Conservation (phyloP, 2,113 vertebrate genomes). For the Rhabdornis inornatus region DNA sequence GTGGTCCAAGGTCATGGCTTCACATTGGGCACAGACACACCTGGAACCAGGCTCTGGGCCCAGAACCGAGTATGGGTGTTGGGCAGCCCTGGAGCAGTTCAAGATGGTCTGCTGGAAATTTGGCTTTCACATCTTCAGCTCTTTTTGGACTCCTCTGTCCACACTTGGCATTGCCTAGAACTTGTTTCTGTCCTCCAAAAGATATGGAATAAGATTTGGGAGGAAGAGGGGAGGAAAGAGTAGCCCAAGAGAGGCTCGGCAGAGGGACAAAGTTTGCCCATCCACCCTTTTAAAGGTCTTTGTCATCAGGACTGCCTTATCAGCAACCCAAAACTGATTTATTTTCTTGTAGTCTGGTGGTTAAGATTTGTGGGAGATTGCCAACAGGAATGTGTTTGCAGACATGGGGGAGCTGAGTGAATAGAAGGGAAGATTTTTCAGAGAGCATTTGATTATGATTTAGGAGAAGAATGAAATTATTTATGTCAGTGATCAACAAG, state of each 20-base stretch:
- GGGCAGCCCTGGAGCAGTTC: accelerated
- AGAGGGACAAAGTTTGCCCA: background rate
- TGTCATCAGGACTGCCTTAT: background rate
- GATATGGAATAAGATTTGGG: background rate
- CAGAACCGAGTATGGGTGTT: accelerated
- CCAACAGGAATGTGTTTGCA: background rate
- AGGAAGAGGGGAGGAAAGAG: background rate
- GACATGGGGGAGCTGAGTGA: background rate
- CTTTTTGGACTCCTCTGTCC: background rate
- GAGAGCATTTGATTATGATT: background rate
- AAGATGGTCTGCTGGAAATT: background rate
- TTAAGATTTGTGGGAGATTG: background rate
- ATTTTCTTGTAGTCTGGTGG: background rate
- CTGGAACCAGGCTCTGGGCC: background rate
- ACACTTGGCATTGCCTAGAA: background rate
- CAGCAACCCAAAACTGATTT: background rate
- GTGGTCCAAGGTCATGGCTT: background rate
- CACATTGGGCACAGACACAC: background rate
- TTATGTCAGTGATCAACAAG: background rate
- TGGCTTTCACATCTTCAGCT: background rate
- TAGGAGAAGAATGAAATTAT: background rate
- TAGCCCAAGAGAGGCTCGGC: background rate
- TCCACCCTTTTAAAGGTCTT: background rate
- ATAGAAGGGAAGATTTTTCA: background rate
- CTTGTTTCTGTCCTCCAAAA: background rate